phyloP scores from a whole-genome alignment of 2,113 vertebrate species.

The Ellobius talpinus region DNA sequence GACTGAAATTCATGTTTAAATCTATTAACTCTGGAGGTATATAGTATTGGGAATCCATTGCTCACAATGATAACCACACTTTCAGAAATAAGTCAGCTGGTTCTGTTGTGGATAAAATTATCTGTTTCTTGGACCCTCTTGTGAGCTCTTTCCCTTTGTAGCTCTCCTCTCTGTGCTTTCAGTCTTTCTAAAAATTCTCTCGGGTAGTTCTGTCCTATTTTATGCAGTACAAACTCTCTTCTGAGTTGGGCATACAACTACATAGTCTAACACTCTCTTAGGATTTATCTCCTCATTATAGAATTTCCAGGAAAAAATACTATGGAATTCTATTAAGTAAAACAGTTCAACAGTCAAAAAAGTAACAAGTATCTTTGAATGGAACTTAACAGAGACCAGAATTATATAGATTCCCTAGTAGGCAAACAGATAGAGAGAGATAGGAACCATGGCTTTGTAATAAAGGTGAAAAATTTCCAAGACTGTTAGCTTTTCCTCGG shows the following conservation, averaged over 20 bases:
- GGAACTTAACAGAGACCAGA: background rate
- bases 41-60: background rate
- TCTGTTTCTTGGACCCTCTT: background rate
- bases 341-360: background rate
- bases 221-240: background rate
- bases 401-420: background rate
- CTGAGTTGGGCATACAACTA: background rate
- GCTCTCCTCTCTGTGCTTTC: background rate
- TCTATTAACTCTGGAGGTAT: conserved; percentile 5
- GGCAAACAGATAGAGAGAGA: background rate
- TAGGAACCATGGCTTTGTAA: background rate
- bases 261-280: background rate
- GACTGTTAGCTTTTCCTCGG: background rate
- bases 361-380: conserved; percentile 7
- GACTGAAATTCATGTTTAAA: background rate
- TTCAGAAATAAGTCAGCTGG: background rate
- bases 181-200: background rate
- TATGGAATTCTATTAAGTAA: background rate
- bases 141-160: background rate
- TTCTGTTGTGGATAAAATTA: conserved; percentile 9
- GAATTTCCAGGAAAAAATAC: background rate
- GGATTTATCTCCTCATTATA: background rate
- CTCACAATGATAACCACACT: background rate
- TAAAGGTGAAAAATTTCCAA: background rate
- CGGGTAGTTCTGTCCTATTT: background rate